phyloP scores from a whole-genome alignment of 2,797 vertebrate species.

The Siniperca obscura region DNA sequence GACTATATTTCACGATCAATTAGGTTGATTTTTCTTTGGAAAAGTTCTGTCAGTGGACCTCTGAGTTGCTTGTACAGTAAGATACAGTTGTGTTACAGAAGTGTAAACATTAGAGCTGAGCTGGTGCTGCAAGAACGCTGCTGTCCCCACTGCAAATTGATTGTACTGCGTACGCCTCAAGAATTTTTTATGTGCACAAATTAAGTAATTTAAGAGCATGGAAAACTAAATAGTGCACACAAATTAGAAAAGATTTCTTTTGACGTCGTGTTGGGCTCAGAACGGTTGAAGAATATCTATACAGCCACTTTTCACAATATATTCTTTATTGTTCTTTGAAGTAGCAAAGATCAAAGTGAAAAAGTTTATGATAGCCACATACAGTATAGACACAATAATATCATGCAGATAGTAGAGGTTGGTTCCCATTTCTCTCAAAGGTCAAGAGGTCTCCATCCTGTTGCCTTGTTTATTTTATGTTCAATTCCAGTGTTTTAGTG shows the following conservation, averaged over 20 bases:
- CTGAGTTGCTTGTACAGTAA: background rate
- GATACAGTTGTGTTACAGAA: background rate
- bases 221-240: background rate
- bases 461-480: background rate
- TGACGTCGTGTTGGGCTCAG: background rate
- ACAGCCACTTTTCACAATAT: conserved; percentile 57
- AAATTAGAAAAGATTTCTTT: background rate
- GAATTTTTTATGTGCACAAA: background rate
- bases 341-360: conserved; percentile 80
- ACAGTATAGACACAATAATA: conserved; percentile 62
- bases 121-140: background rate
- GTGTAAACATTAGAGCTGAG: background rate
- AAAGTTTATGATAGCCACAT: conserved; percentile 71
- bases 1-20: background rate
- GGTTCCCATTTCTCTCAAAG: conserved; percentile 15
- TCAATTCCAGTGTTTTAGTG: background rate
- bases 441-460: conserved; percentile 4
- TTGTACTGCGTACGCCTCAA: background rate
- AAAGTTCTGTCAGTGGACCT: no score
- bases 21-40: no score
- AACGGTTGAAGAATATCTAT: background rate
- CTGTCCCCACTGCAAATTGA: background rate
- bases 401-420: conserved; percentile 74
- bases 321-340: conserved; percentile 77
- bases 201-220: background rate